A percentile compares a stretch with the other conserved stretches of the same genome.
Evolutionary conservation across 2,113 vertebrate species (phyloP).

Genomic region (Antigone vipio): DNA sequence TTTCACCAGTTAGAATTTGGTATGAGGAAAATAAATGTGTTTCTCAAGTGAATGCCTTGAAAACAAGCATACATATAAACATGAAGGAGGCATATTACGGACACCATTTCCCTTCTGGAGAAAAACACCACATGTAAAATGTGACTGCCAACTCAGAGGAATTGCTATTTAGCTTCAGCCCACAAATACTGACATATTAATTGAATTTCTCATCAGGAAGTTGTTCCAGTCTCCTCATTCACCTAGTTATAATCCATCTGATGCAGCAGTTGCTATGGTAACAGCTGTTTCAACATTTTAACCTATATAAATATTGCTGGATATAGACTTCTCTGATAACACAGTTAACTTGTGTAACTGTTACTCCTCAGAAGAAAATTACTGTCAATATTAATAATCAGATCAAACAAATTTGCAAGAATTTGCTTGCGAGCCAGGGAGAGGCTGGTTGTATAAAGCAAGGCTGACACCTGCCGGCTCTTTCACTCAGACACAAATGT

Average conservation of each 20-base stretch:
- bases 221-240: constrained; percentile 20
- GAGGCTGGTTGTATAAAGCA: constrained; percentile 58
- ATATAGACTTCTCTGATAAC: background rate
- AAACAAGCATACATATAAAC: background rate
- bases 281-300: constrained; percentile 26
- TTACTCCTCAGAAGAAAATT: constrained; percentile 22
- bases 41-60: background rate
- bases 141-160: background rate
- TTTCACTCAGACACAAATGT: background rate
- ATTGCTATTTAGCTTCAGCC: background rate
- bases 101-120: background rate
- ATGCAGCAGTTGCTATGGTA: constrained; percentile 24
- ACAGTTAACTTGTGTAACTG: background rate
- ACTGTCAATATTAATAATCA: background rate
- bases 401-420: background rate
- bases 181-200: constrained; percentile 1
- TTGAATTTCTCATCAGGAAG: constrained; percentile 33
- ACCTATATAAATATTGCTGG: background rate
- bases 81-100: background rate
- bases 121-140: background rate
- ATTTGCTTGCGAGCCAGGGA: background rate
- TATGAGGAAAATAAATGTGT: background rate
- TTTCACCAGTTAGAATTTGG: background rate
- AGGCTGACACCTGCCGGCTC: constrained; percentile 75
- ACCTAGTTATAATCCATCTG: background rate